These are phyloP conservation scores for Maylandia zebra DNA, from an alignment of 2,113 vertebrate species.

Conservation along the genomic window DNA sequence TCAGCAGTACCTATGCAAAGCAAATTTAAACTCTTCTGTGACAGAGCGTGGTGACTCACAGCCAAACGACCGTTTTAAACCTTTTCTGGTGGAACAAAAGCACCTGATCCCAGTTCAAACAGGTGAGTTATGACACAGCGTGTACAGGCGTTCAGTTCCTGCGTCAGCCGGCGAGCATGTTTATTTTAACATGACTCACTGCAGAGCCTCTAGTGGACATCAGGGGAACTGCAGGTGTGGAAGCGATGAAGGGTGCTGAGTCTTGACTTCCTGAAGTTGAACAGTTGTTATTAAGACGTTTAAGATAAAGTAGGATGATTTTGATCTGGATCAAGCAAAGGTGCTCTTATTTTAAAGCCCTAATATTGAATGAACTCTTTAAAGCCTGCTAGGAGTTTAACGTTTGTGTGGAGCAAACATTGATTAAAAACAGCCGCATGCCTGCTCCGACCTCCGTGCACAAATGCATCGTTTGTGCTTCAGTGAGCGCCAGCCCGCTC, in stretches of 20 bases:
- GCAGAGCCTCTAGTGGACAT: background rate
- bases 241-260: rapidly evolving
- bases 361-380: background rate
- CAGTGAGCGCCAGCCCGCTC: background rate
- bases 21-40: background rate
- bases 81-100: background rate
- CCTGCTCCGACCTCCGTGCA: background rate
- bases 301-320: background rate
- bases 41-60: rapidly evolving
- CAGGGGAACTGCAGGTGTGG: background rate
- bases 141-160: background rate
- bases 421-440: rapidly evolving
- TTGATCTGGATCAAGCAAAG: background rate
- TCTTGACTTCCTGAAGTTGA: background rate
- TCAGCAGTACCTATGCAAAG: background rate
- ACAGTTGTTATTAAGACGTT: background rate
- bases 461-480: background rate
- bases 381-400: background rate
- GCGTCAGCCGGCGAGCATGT: rapidly evolving
- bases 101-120: background rate
- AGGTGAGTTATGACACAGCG: background rate
- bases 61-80: rapidly evolving
- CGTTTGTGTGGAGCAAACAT: background rate
- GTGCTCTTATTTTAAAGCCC: rapidly evolving
- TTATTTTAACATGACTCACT: background rate